A percentile compares a stretch with the other conserved stretches of the same genome.
phyloP scores from a whole-genome alignment of 2,888 invertebrate species.

The Chouioia cunea region DNA sequence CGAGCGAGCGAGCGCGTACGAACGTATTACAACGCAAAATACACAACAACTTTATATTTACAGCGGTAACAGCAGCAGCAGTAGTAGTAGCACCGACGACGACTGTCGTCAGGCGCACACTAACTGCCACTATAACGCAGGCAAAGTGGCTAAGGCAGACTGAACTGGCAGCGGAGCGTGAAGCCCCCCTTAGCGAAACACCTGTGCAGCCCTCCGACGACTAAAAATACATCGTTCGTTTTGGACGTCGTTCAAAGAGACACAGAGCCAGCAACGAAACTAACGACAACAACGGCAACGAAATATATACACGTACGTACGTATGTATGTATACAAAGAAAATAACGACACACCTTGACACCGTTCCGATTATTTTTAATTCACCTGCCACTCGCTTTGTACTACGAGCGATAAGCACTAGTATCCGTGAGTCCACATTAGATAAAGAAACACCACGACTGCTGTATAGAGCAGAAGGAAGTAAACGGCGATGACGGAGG shows the following conservation, averaged over 20 bases:
- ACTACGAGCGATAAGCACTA: not conserved
- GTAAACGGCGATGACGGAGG: slow-evolving; percentile 60
- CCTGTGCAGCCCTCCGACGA: slow-evolving; percentile 2
- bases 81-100: not conserved
- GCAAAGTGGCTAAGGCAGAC: not conserved
- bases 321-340: not conserved
- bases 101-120: not conserved
- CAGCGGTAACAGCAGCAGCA: too few relatives aligned
- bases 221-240: slow-evolving; percentile 1
- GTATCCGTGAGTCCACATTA: slow-evolving; percentile 57
- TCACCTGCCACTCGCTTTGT: not conserved
- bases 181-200: slow-evolving; percentile 32
- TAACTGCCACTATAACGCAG: not conserved
- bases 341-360: not conserved
- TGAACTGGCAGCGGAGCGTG: slow-evolving; percentile 36
- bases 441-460: slow-evolving; percentile 55
- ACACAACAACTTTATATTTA: too few relatives aligned
- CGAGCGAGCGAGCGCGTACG: too few relatives aligned
- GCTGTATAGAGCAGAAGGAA: slow-evolving; percentile 63
- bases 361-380: not conserved
- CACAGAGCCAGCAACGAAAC: too few relatives aligned
- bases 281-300: slow-evolving; percentile 4
- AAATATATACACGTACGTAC: not conserved
- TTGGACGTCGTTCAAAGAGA: slow-evolving; percentile 11
- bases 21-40: too few relatives aligned